Evolutionary conservation across 2,113 vertebrate species (phyloP), one percentile per base, ranked within the genome.

Genomic region (Ellobius talpinus): DNA sequence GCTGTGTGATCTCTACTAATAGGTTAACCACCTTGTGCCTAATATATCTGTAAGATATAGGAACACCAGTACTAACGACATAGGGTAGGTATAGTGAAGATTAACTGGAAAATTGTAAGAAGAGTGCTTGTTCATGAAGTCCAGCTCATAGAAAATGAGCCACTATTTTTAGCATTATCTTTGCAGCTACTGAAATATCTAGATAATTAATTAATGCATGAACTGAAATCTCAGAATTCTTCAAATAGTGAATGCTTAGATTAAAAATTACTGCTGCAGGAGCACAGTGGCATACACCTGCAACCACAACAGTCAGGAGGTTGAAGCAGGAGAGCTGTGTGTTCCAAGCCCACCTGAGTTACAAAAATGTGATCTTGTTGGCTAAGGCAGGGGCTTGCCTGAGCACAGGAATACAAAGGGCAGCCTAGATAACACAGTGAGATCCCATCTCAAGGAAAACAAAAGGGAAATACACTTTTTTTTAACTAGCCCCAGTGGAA

Each of bases 141-240:
- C 87, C 33, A 91, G 24, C 13, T 24, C 42, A 85, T 23, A 90
- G 42, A 52, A 73, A 89, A 78, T 33, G 7, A 85, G 21, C 52
- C 33, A 16, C 55, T 55, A 58, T 85, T 68, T 65, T 81, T 68
- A 90, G 39, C 19, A 73, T 87, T 16, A 39, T 39, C 45, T 93
- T 93, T 79, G 13, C n/a, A 84, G 58, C 33, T 93, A 91, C 36
- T 24, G 0, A n/a, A 82, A 70, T 10, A 45, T 85, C 63, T 42
- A 86, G 52, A 73, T 11, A 90, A 76, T 17, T 11, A 93, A 76
- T 17, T 55, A 87, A 45, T 70, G 12, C 10, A 6, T 45, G 42
- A 93, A 77, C 33, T 93, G 42, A 93, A 55, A 88, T 95, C 50
- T 93, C 36, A 89, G 58, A 87, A 61, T 88, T 88, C 74, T 36